These are phyloP conservation scores for Pagetopsis macropterus DNA, from an alignment of 2,797 vertebrate species.

Conservation along the genomic window DNA sequence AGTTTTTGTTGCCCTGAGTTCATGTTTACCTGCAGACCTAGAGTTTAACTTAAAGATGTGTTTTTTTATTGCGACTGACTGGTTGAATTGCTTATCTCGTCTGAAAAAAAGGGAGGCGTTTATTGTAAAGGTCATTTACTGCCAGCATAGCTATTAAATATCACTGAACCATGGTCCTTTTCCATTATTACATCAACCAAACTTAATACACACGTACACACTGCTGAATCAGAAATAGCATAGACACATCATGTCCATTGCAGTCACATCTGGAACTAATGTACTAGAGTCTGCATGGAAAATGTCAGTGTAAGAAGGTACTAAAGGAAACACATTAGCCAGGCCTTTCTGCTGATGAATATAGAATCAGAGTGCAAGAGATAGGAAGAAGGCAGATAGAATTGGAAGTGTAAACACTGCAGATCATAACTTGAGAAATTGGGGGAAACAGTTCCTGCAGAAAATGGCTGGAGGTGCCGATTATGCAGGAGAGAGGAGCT, in stretches of 20 bases:
- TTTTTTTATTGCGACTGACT: constrained; percentile 44
- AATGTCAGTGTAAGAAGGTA: constrained; percentile 27
- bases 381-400: constrained; percentile 21
- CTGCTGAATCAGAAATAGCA: constrained; percentile 15
- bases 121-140: constrained; percentile 63
- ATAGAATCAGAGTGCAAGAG: constrained; percentile 13
- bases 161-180: constrained; percentile 32
- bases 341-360: constrained; percentile 26
- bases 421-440: constrained; percentile 31
- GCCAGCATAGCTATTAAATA: constrained; percentile 50
- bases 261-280: constrained; percentile 26
- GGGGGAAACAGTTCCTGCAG: constrained; percentile 21
- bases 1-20: constrained; percentile 27
- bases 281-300: constrained; percentile 11
- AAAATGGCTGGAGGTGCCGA: constrained; percentile 30
- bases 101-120: constrained; percentile 38
- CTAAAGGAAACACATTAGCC: constrained; percentile 7
- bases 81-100: constrained; percentile 45
- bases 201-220: constrained; percentile 12
- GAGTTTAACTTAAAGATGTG: constrained; percentile 34
- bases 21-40: constrained; percentile 46
- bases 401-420: constrained; percentile 36
- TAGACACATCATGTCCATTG: background rate
- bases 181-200: constrained; percentile 14
- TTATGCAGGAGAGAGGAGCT: constrained; percentile 30